Evolutionary conservation across 2,113 vertebrate species (phyloP), one percentile per base, ranked within the genome.

Genomic region (Lonchura striata): DNA sequence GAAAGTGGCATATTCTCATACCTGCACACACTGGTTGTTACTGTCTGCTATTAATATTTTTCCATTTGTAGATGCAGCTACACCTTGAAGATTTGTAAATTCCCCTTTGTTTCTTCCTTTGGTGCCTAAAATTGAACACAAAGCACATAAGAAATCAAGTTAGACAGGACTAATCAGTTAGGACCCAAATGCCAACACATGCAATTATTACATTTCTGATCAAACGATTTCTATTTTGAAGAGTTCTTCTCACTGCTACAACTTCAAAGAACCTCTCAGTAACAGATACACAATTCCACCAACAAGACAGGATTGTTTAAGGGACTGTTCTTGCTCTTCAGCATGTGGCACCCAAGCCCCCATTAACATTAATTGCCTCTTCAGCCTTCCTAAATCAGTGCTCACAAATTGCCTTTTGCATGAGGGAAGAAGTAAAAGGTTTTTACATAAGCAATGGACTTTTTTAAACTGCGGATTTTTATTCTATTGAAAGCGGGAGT

Each of bases 21-120:
- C 99, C 99, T 99, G 99, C 15, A 99, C 99, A 96, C 99, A 99
- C 61, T 99, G 99, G 97, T 99, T 99, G 98, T 99, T 99, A 96
- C 99, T 99, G 96, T 99, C 99, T 90, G 99, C 99, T 92, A 99
- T 99, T 93, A 99, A 92, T 96, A 99, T 98, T 95, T 99, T 99
- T 79, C 99, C 99, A 95, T 95, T 96, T 80, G 98, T 97, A 56
- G 99, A 99, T 68, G 99, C 98, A 63, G 99, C 99, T 91, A 99
- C 99, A 33, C 99, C 99, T 97, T 99, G 99, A 82, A 99, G 99
- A 95, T 99, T 99, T 37, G 99, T 99, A 97, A 99, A 99, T 96
- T 99, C 99, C 30, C 99, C 99, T 98, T 99, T 99, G 98, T 99
- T 99, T 98, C 99, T 99, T 96, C 99, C 99, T 97, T 99, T 99